Conservation (phyloP, 2,797 vertebrate species). For the Microhierax caerulescens region DNA sequence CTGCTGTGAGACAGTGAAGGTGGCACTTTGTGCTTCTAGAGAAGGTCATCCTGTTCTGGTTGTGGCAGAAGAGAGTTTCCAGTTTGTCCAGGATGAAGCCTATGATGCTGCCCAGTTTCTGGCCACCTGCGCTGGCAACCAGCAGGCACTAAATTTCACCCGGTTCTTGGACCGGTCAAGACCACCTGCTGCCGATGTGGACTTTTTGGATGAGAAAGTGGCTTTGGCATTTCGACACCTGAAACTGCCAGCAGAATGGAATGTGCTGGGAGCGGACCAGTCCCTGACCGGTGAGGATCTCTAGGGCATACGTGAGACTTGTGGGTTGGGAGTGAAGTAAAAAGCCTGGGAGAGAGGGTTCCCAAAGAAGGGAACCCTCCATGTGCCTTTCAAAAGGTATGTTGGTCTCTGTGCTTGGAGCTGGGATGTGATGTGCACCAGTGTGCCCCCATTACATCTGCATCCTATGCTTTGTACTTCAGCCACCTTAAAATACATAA, state of each 20-base stretch:
- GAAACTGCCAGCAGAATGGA: slow-evolving; percentile 87
- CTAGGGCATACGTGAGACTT: accelerated
- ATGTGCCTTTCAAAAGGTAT: background rate
- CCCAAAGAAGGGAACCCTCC: background rate
- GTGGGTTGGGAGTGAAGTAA: background rate
- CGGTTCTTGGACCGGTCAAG: slow-evolving; percentile 87
- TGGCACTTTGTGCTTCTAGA: slow-evolving; percentile 84
- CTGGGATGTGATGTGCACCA: background rate
- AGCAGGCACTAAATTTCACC: slow-evolving; percentile 86
- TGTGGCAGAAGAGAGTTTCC: slow-evolving; percentile 84
- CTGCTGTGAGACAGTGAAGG: slow-evolving; percentile 90
- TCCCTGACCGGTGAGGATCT: slow-evolving; percentile 67
- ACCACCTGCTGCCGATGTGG: slow-evolving; percentile 85
- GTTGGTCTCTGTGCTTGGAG: background rate
- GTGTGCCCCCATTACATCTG: accelerated
- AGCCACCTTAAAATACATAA: background rate
- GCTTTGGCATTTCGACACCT: slow-evolving; percentile 90
- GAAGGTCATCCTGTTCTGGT: slow-evolving; percentile 74
- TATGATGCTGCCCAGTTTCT: slow-evolving; percentile 94
- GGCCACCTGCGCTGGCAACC: slow-evolving; percentile 86
- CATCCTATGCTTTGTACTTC: background rate
- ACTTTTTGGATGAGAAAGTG: slow-evolving; percentile 88
- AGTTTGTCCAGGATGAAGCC: slow-evolving; percentile 90
- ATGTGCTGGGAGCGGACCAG: slow-evolving; percentile 82
- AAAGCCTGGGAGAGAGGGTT: background rate